Evolutionary conservation across 2,888 invertebrate genomes (phyloP).

Genomic region (Orchesella flavescens): DNA sequence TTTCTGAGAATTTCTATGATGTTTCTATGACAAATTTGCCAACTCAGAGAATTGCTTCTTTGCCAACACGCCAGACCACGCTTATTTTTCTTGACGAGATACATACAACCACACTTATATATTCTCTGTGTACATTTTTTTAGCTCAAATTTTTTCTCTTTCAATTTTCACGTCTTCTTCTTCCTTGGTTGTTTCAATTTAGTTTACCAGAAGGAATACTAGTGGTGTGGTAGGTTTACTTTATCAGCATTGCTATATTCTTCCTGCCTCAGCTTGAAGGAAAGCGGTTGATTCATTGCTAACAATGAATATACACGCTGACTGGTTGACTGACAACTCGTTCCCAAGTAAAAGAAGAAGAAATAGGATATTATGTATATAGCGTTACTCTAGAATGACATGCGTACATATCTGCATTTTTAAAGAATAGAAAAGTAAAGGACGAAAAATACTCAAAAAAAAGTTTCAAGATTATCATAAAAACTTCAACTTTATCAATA

Average conservation of each 20-base stretch:
- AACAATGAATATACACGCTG: not conserved
- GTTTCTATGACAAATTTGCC: too few relatives aligned
- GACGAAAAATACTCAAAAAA: not conserved
- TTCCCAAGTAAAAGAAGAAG: not conserved
- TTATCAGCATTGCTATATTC: not conserved
- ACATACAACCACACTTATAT: too few relatives aligned
- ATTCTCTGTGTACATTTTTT: too few relatives aligned
- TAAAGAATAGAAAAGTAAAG: constrained; percentile 11
- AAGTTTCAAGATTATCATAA: constrained; percentile 54
- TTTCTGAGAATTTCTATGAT: too few relatives aligned
- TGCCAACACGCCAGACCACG: too few relatives aligned
- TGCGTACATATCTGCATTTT: not conserved
- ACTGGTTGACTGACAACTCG: constrained; percentile 18
- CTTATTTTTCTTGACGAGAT: too few relatives aligned
- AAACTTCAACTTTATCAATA: constrained; percentile 55
- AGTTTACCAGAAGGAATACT: not conserved
- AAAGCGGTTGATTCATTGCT: constrained; percentile 18
- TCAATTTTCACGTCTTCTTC: too few relatives aligned
- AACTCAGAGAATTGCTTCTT: too few relatives aligned
- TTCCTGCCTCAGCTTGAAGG: not conserved
- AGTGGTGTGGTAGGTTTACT: not conserved
- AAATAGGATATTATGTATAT: too few relatives aligned
- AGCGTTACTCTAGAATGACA: not conserved
- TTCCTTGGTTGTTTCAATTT: not conserved
- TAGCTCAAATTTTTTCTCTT: too few relatives aligned